Conservation (phyloP, 1,140 invertebrate species). For the Neodiprion lecontei region DNA sequence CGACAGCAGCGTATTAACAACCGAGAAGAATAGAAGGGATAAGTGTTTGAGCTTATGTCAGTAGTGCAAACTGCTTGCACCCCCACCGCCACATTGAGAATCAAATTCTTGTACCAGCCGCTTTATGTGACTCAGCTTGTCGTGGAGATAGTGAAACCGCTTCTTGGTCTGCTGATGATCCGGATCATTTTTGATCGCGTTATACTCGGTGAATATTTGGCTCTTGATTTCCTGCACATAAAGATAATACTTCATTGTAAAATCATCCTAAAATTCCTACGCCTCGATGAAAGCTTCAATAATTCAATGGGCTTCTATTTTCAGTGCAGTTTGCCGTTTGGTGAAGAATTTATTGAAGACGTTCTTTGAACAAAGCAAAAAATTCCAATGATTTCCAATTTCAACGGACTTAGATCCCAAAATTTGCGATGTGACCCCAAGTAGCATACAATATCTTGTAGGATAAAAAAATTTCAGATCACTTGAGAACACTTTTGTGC, state of each 20-base stretch:
- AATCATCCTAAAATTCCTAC: not conserved
- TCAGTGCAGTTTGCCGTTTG: too few species aligned
- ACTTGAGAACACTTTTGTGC: too few species aligned
- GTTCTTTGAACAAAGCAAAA: too few species aligned
- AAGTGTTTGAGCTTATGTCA: constrained; percentile 58
- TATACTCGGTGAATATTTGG: constrained; percentile 83
- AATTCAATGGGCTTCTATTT: too few species aligned
- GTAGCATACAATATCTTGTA: too few species aligned
- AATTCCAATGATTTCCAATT: too few species aligned
- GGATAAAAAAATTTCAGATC: too few species aligned
- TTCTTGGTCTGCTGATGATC: constrained; percentile 75
- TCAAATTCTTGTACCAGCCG: constrained; percentile 84
- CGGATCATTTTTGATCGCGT: constrained; percentile 76
- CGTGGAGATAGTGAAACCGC: constrained; percentile 86
- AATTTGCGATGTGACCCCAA: too few species aligned
- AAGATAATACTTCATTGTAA: constrained; percentile 15
- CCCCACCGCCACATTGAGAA: constrained; percentile 25
- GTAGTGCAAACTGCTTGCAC: constrained; percentile 43
- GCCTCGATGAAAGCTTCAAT: too few species aligned
- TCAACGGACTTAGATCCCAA: too few species aligned
- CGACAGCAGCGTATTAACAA: constrained; percentile 42
- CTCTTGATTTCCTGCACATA: constrained; percentile 71
- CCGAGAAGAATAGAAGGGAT: constrained; percentile 43
- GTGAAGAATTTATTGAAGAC: too few species aligned
- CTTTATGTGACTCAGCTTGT: constrained; percentile 91